Percentiles rank a stretch among this genome's conserved stretches.
Conservation (phyloP, 2,113 vertebrate genomes). For the Neotoma lepida region DNA sequence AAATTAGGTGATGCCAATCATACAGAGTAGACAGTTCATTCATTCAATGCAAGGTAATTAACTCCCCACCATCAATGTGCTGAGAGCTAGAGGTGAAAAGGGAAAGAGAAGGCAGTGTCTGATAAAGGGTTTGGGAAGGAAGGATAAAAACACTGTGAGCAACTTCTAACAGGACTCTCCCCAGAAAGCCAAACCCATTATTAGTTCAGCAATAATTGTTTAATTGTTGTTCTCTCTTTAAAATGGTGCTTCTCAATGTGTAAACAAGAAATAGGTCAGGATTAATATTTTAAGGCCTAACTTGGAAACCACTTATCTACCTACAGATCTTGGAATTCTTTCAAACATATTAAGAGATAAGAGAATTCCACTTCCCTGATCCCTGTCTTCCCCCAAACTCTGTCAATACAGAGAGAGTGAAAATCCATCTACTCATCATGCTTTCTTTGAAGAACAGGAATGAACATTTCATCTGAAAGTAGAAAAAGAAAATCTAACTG, state of each 20-base stretch:
- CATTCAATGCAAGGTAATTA: background rate
- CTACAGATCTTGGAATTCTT: conserved; percentile 62
- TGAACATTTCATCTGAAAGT: background rate
- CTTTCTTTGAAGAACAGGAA: conserved; percentile 42
- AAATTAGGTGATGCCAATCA: background rate
- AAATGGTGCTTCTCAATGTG: background rate
- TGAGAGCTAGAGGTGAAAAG: background rate
- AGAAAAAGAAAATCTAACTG: background rate
- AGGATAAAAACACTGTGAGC: background rate
- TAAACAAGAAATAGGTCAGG: conserved; percentile 70
- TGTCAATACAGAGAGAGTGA: conserved; percentile 38
- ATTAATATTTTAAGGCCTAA: conserved; percentile 49
- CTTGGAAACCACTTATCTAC: conserved; percentile 58
- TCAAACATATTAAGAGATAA: conserved; percentile 54
- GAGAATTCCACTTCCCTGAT: conserved; percentile 26
- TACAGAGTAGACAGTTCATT: background rate
- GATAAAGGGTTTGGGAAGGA: background rate
- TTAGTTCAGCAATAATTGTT: background rate
- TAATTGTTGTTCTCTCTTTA: background rate
- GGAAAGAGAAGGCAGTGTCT: background rate
- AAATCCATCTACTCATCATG: conserved; percentile 24
- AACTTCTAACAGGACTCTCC: background rate
- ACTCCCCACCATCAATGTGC: background rate
- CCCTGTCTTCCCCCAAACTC: background rate
- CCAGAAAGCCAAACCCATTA: background rate